Conservation (phyloP, 2,888 invertebrate species). For the Drosophila differens region DNA sequence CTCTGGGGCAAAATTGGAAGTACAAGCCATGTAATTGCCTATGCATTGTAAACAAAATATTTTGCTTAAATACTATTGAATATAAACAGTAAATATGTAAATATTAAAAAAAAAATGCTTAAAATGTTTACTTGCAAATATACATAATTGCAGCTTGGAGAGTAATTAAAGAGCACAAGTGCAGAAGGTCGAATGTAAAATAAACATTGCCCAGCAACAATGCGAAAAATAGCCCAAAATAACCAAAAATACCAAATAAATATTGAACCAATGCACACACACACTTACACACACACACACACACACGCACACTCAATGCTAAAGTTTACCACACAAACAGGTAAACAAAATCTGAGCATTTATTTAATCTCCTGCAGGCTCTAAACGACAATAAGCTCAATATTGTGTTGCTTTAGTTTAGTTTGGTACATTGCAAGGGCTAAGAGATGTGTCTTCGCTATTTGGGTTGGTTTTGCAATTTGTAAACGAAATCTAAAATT, state of each 20-base stretch:
- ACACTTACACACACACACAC: not conserved
- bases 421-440: not conserved
- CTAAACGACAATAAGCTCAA: conserved; percentile 3
- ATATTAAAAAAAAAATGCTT: not conserved
- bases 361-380: conserved; percentile 1
- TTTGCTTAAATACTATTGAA: conserved; percentile 61
- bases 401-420: not conserved
- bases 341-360: conserved; percentile 11
- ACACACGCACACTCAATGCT: not conserved
- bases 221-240: conserved; percentile 8
- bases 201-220: conserved; percentile 17
- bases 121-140: conserved; percentile 38
- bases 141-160: conserved; percentile 38
- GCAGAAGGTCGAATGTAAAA: conserved; percentile 28
- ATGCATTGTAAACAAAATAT: conserved; percentile 55
- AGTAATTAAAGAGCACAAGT: conserved; percentile 52
- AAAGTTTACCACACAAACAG: conserved; percentile 29
- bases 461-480: not conserved
- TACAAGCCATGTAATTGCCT: conserved; percentile 2
- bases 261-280: conserved; percentile 41
- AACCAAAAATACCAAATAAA: conserved; percentile 34
- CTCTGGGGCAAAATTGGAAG: not conserved
- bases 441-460: too few relatives aligned
- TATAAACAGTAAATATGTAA: conserved; percentile 33
- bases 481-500: not conserved